phyloP scores from a whole-genome alignment of 2,888 invertebrate species.

The Rhagophthalmus giganteus region DNA sequence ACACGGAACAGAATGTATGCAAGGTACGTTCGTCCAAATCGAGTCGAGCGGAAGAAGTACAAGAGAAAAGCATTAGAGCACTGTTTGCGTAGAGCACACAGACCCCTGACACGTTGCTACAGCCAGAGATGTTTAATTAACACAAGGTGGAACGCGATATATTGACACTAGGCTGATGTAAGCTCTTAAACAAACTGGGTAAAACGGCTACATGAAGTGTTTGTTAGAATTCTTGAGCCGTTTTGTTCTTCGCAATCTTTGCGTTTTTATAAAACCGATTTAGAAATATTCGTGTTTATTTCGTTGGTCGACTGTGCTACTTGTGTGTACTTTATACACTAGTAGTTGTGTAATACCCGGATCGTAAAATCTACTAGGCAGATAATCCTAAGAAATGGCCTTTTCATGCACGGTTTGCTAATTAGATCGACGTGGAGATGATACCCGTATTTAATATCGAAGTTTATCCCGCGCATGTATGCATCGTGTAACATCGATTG shows the following conservation, averaged over 20 bases:
- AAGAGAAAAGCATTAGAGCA: constrained; percentile 44
- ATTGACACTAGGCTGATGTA: constrained; percentile 38
- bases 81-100: constrained; percentile 37
- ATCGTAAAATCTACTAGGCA: too few species aligned
- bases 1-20: constrained; percentile 16
- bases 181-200: constrained; percentile 33
- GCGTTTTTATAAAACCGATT: too few species aligned
- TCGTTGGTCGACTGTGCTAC: too few species aligned
- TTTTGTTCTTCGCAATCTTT: constrained; percentile 3
- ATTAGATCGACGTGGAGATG: too few species aligned
- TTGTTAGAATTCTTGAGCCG: constrained; percentile 17
- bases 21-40: constrained; percentile 17
- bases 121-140: constrained; percentile 40
- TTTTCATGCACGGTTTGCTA: too few species aligned
- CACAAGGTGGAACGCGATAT: constrained; percentile 40
- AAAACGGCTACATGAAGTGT: constrained; percentile 26
- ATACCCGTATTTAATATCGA: too few species aligned
- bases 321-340: too few species aligned
- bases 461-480: too few species aligned
- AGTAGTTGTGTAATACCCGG: too few species aligned
- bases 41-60: constrained; percentile 43
- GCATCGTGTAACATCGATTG: too few species aligned
- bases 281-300: too few species aligned
- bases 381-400: too few species aligned
- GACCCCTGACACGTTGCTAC: constrained; percentile 32